Base-by-base conservation (phyloP, 2,888 invertebrate species). In the Panopea generosa region DNA sequence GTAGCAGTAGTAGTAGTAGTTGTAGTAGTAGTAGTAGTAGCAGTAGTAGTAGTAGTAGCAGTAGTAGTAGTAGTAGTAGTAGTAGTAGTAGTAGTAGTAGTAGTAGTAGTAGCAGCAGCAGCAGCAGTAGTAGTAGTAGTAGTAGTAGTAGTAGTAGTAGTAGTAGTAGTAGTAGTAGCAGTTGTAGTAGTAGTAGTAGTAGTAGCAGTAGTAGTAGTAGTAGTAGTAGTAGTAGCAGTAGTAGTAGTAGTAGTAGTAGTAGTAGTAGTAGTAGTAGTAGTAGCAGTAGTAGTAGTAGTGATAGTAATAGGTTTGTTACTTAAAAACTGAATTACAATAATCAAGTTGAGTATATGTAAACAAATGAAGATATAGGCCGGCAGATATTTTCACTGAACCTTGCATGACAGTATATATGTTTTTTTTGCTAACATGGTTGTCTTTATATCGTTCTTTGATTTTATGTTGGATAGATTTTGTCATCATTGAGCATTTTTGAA, bases 261-360 rank as follows among this genome's bases (percentile, higher is more conserved):
- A 40, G 40, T 40, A 40, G 40, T 40, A 40, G 40, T 40, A 40
- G 40, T 40, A 40, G 40, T 40, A 40, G 40, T 40, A 40, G 40
- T 40, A 40, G 40, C 14, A 40, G 40, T 40, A 40, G 40, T 40
- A 40, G 40, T 40, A 40, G 40, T 40, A 40, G 40, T 40, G 16
- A 16, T 40, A 40, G 40, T 40, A 40, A 16, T 40, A 40, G 16
- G 40, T 40, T 14, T 40, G 16, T 40, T 40, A 16, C 40, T n/a
- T n/a, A n/a, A n/a, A n/a, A n/a, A n/a, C n/a, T n/a, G n/a, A n/a
- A n/a, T n/a, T n/a, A n/a, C n/a, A n/a, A n/a, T n/a, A n/a, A n/a
- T n/a, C n/a, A n/a, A n/a, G n/a, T n/a, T n/a, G n/a, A n/a, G n/a
- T n/a, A n/a, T n/a, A n/a, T n/a, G n/a, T n/a, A n/a, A n/a, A n/a